A percentile compares a stretch with the other conserved stretches of the same genome.
These are phyloP conservation scores for Thunnus albacares DNA, from an alignment of 2,797 vertebrate species.

Conservation along the genomic window DNA sequence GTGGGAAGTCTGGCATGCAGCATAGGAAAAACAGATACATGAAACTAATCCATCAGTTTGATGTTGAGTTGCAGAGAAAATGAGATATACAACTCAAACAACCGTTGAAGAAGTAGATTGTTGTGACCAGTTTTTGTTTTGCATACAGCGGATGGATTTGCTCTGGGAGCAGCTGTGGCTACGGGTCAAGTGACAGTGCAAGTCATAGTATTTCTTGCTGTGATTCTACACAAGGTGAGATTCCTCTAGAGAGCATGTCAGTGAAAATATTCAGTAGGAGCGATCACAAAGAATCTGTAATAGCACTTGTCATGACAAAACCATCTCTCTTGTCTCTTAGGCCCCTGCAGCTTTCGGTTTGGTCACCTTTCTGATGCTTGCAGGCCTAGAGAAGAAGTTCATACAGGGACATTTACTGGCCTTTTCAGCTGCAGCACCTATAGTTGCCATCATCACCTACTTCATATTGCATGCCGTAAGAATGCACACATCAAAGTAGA, in stretches of 20 bases:
- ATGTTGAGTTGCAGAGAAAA: background rate
- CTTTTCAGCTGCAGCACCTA: slow-evolving; percentile 83
- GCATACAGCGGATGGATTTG: slow-evolving; percentile 85
- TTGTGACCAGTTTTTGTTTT: slow-evolving; percentile 15
- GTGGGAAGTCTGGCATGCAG: background rate
- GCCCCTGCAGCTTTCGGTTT: slow-evolving; percentile 86
- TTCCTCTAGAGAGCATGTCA: background rate
- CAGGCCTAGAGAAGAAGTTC: slow-evolving; percentile 83
- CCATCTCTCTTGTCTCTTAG: slow-evolving; percentile 52
- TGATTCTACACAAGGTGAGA: slow-evolving; percentile 90
- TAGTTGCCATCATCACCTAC: slow-evolving; percentile 83
- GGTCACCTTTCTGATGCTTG: slow-evolving; percentile 86
- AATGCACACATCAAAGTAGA: background rate
- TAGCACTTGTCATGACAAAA: background rate
- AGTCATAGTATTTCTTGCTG: slow-evolving; percentile 88
- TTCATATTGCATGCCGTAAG: slow-evolving; percentile 79
- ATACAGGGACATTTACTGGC: slow-evolving; percentile 84
- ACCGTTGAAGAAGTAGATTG: background rate
- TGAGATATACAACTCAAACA: no score
- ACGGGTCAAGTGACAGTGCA: slow-evolving; percentile 86
- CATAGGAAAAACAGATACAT: background rate
- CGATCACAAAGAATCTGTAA: background rate
- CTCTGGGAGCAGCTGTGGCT: slow-evolving; percentile 87
- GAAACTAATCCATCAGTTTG: background rate
- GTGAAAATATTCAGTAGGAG: background rate